A percentile compares a stretch with the other conserved stretches of the same genome.
Evolutionary conservation across 2,113 vertebrate genomes (phyloP).

Genomic region (Crotalus helleri): DNA sequence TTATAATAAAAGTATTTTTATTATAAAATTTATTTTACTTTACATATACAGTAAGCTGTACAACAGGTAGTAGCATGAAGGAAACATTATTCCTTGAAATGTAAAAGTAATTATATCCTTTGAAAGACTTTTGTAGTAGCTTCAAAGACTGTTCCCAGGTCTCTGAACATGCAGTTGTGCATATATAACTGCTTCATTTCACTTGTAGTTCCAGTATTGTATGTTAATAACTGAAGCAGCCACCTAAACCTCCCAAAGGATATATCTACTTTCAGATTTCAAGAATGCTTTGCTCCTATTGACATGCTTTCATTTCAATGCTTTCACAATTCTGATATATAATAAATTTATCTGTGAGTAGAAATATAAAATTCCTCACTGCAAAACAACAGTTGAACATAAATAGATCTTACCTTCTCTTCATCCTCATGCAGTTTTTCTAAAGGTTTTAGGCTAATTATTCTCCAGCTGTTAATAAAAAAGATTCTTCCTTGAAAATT

Average conservation of each 20-base stretch:
- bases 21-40: background rate
- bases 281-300: background rate
- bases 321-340: background rate
- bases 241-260: background rate
- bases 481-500: constrained; percentile 29
- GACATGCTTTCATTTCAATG: background rate
- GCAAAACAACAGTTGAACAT: constrained; percentile 22
- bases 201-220: background rate
- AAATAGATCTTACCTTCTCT: constrained; percentile 72
- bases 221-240: background rate
- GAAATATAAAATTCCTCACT: background rate
- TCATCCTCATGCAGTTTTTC: constrained; percentile 54
- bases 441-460: constrained; percentile 69
- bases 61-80: background rate
- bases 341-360: background rate
- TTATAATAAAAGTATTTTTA: background rate
- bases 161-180: background rate
- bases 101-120: background rate
- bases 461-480: constrained; percentile 78
- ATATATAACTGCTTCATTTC: background rate
- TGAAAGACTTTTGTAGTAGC: background rate
- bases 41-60: background rate
- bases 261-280: background rate
- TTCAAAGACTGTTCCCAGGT: background rate
- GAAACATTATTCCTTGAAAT: background rate